Percentiles rank a stretch among this genome's conserved stretches.
These are phyloP conservation scores for Drosophila repleta DNA, from an alignment of 1,140 invertebrate genomes.

Conservation along the genomic window DNA sequence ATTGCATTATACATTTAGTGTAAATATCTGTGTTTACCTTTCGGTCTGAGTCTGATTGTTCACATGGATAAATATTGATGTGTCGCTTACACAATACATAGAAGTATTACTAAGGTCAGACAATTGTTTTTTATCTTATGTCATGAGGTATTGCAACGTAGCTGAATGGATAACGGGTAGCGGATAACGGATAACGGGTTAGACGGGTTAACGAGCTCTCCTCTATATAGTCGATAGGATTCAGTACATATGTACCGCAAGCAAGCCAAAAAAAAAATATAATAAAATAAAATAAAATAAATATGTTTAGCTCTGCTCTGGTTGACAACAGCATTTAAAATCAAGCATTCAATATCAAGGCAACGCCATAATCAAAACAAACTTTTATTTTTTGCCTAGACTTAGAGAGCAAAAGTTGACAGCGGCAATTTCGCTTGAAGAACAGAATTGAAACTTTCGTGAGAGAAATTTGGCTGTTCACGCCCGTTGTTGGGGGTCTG, in stretches of 20 bases:
- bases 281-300: slow-evolving; percentile 10
- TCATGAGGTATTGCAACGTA: background rate
- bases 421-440: slow-evolving; percentile 48
- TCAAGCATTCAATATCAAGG: slow-evolving; percentile 77
- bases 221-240: background rate
- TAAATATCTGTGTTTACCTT: slow-evolving; percentile 29
- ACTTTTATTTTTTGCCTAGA: slow-evolving; percentile 41
- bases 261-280: slow-evolving; percentile 23
- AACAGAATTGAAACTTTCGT: slow-evolving; percentile 6
- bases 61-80: slow-evolving; percentile 23
- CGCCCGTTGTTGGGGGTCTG: slow-evolving; percentile 4
- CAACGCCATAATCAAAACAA: slow-evolving; percentile 61
- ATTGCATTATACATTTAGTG: slow-evolving; percentile 7
- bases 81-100: background rate
- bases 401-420: slow-evolving; percentile 28
- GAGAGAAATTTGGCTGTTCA: too few species aligned
- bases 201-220: background rate
- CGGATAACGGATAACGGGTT: too few species aligned
- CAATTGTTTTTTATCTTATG: background rate
- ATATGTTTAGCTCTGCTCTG: slow-evolving; percentile 51
- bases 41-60: slow-evolving; percentile 1
- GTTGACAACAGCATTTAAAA: slow-evolving; percentile 71
- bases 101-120: background rate
- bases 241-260: slow-evolving; percentile 1
- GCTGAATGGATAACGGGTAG: too few species aligned